Conservation (phyloP, 2,888 invertebrate species). For the Drosophila meridiana region DNA sequence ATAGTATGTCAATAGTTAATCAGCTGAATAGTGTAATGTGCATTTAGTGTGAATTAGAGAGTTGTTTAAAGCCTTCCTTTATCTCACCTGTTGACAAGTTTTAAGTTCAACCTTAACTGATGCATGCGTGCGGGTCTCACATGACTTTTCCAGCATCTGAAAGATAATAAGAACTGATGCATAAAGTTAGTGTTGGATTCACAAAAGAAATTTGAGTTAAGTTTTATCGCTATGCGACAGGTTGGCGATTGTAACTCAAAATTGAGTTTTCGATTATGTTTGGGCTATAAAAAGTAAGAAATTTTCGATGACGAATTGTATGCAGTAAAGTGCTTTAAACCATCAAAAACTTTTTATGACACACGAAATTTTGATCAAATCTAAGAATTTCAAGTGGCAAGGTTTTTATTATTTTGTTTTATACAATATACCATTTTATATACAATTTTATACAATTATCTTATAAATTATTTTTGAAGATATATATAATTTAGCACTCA, state of each 20-base stretch:
- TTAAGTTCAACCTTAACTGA: not conserved
- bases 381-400: no score
- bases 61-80: slow-evolving; percentile 7
- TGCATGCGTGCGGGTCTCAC: slow-evolving; percentile 2
- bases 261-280: not conserved
- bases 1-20: slow-evolving; percentile 53
- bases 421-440: no score
- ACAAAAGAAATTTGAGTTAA: not conserved
- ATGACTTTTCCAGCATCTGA: slow-evolving; percentile 1
- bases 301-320: not conserved
- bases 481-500: no score
- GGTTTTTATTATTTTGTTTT: no score
- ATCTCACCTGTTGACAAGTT: slow-evolving; percentile 12
- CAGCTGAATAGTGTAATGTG: slow-evolving; percentile 28
- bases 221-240: not conserved
- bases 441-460: no score
- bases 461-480: no score
- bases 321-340: not conserved
- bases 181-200: not conserved
- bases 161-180: not conserved
- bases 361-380: not conserved
- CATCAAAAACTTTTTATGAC: not conserved
- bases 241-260: not conserved
- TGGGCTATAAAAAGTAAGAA: not conserved
- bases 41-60: slow-evolving; percentile 19